Conservation (phyloP, 2,888 invertebrate species). For the Chirona hameri region DNA sequence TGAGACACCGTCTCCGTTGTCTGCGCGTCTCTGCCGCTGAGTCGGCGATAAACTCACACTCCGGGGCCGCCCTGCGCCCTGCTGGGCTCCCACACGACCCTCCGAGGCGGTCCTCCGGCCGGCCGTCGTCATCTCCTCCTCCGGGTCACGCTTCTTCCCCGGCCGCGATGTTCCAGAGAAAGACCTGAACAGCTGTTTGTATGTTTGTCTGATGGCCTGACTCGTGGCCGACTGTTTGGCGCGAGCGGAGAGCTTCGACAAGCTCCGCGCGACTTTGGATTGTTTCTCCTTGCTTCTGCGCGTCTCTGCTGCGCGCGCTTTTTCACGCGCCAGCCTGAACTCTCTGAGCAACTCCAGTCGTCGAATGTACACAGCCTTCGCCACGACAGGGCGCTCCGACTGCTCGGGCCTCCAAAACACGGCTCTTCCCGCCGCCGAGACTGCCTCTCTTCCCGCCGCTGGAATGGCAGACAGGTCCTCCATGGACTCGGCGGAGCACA, state of each 20-base stretch:
- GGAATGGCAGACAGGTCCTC: constrained; percentile 55
- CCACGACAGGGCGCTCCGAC: constrained; percentile 57
- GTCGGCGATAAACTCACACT: constrained; percentile 43
- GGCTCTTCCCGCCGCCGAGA: constrained; percentile 51
- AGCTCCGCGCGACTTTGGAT: constrained; percentile 38
- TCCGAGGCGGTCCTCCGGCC: not conserved
- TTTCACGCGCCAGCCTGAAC: constrained; percentile 57
- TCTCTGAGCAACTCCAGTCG: constrained; percentile 51
- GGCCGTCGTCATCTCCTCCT: too few relatives aligned
- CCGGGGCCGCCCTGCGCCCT: constrained; percentile 45
- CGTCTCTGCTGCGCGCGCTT: constrained; percentile 56
- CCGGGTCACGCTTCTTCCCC: constrained; percentile 35
- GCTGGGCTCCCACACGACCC: not conserved
- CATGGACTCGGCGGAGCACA: constrained; percentile 54
- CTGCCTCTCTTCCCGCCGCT: constrained; percentile 80
- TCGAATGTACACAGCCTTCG: constrained; percentile 54
- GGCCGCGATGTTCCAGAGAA: constrained; percentile 54
- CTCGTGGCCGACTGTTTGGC: not conserved
- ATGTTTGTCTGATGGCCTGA: constrained; percentile 59
- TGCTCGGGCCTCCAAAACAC: constrained; percentile 57
- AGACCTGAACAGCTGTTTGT: constrained; percentile 53
- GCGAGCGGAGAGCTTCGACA: not conserved
- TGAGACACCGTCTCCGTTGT: constrained; percentile 45
- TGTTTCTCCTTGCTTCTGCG: constrained; percentile 48
- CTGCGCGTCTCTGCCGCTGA: constrained; percentile 54